Base-by-base conservation (phyloP, 2,888 invertebrate genomes). In the Amiota minor region DNA sequence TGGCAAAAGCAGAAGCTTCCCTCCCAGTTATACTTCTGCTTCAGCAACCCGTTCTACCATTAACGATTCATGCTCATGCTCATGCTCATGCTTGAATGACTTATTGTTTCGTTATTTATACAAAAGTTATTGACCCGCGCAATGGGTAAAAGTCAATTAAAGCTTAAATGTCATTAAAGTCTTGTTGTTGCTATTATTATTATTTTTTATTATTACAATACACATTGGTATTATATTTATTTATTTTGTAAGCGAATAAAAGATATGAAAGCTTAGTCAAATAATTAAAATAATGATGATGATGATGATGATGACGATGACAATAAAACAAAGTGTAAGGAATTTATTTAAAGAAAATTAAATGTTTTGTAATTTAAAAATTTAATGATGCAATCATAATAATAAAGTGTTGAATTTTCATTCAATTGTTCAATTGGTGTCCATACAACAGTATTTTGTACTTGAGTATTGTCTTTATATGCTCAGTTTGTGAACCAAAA, bases 51-150 rank as follows among this genome's bases (percentile, higher is more conserved):
- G 35, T 35, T 35, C 35, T 35, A 35, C 35, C 35, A 35, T 35
- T 6, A 35, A 35, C 35, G 35, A 35, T 6, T 35, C 35, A 35
- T 35, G 35, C 35, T 53, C 67, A n/a, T 16, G 20, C 23, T 35
- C 35, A 35, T 35, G 35, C 35, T 53, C 67, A n/a, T 16, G 20
- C 23, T 50, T 23, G 11, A n/a, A 62, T 49, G 50, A 68, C 20
- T 68, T 70, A 70, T 70, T 70, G 70, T 70, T 46, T 70, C 56
- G 59, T 56, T 70, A 70, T 56, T 68, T 53, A 35, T 35, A 35
- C 35, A 56, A 65, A 71, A 65, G 73, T 73, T 73, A 73, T 71
- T 73, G 73, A 73, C 73, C 70, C 67, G 70, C 18, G 65, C 14
- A 23, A 59, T 56, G 56, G 46, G 55, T 55, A 67, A 65, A 70